Conservation (phyloP, 2,888 invertebrate species). For the Stenolophus ochropezus region DNA sequence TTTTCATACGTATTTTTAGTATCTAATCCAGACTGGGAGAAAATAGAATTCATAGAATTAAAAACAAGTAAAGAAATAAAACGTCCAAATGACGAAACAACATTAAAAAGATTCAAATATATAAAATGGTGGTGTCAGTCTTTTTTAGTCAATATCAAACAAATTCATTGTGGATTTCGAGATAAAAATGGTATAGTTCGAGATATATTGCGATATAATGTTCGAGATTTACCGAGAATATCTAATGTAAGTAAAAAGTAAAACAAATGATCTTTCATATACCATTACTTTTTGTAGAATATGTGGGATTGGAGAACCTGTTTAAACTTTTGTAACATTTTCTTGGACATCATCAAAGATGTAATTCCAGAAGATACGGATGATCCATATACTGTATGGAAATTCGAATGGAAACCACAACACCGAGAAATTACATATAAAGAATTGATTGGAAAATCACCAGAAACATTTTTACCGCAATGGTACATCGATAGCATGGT, state of each 20-base stretch:
- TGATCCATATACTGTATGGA: conserved; percentile 52
- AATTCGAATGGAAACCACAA: conserved; percentile 48
- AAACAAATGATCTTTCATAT: neutral
- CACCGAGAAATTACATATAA: conserved; percentile 14
- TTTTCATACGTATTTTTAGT: conserved; percentile 18
- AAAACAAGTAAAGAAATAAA: conserved; percentile 48
- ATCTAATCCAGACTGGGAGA: conserved; percentile 23
- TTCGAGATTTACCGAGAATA: conserved; percentile 47
- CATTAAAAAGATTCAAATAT: conserved; percentile 36
- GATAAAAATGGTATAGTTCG: conserved; percentile 37
- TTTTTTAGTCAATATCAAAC: conserved; percentile 45
- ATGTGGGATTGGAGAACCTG: conserved; percentile 49
- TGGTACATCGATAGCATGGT: conserved; percentile 51
- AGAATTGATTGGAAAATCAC: neutral
- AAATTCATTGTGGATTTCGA: conserved; percentile 50
- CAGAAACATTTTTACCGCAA: conserved; percentile 32
- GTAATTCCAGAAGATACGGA: conserved; percentile 27
- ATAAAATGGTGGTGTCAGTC: conserved; percentile 55
- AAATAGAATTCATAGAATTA: conserved; percentile 44
- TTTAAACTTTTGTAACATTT: conserved; percentile 53
- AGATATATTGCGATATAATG: conserved; percentile 19
- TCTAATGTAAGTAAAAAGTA: conserved; percentile 40
- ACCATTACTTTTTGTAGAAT: conserved; percentile 37
- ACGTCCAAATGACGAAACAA: conserved; percentile 28
- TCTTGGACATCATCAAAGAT: conserved; percentile 40